These are phyloP conservation scores for Hydropsyche betteni DNA, from an alignment of 2,888 invertebrate species.

Conservation along the genomic window DNA sequence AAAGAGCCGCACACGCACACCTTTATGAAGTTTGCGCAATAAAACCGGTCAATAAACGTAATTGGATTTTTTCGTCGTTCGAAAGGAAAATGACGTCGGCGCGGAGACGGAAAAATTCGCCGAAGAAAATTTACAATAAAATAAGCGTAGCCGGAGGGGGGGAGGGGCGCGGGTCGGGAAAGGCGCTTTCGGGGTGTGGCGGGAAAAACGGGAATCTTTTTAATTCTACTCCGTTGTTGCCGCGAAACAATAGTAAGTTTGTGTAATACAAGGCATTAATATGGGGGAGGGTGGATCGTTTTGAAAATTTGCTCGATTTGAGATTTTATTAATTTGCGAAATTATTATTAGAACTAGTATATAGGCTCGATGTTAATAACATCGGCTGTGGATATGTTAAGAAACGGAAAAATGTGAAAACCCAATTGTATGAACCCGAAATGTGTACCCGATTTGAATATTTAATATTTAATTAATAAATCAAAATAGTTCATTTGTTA, in stretches of 20 bases:
- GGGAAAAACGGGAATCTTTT: slow-evolving; percentile 37
- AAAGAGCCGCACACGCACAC: slow-evolving; percentile 1
- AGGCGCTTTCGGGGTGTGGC: background rate
- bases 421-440: too few relatives aligned
- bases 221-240: slow-evolving; percentile 38
- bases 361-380: too few relatives aligned
- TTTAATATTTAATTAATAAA: too few relatives aligned
- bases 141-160: background rate
- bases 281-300: background rate
- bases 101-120: background rate
- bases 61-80: too few relatives aligned
- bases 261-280: slow-evolving; percentile 41
- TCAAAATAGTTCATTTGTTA: too few relatives aligned
- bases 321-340: too few relatives aligned
- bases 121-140: background rate
- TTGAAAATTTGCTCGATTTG: too few relatives aligned
- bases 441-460: too few relatives aligned
- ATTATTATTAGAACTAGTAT: too few relatives aligned
- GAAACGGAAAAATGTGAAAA: too few relatives aligned
- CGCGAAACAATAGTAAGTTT: slow-evolving; percentile 40
- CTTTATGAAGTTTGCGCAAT: slow-evolving; percentile 27
- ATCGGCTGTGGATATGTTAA: too few relatives aligned
- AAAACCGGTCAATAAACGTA: slow-evolving; percentile 27
- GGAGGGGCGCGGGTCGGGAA: background rate
- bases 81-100: background rate